A percentile compares a stretch with the other conserved stretches of the same genome.
These are phyloP conservation scores for Sakesphorus luctuosus DNA, from an alignment of 2,113 vertebrate genomes.

Conservation along the genomic window DNA sequence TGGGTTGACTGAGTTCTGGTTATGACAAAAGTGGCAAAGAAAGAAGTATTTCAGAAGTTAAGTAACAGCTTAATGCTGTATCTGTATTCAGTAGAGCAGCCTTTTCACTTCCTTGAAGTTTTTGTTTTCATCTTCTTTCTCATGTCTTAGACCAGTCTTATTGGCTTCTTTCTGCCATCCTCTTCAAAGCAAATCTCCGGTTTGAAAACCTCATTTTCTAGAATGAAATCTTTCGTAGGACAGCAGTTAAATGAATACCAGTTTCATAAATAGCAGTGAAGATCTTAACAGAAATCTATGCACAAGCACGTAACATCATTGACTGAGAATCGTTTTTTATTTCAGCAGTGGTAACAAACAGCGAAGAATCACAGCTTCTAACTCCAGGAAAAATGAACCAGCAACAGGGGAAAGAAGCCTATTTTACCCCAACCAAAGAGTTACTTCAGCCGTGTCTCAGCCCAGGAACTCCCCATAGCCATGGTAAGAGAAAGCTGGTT, in stretches of 20 bases:
- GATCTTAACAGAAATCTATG: background rate
- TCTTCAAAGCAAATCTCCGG: background rate
- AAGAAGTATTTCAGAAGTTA: background rate
- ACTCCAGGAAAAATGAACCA: constrained; percentile 94
- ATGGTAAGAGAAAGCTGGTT: constrained; percentile 79
- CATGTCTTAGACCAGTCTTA: background rate
- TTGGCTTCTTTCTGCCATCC: background rate
- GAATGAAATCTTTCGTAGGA: background rate
- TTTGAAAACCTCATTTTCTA: background rate
- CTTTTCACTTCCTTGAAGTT: background rate
- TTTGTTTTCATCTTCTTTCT: background rate
- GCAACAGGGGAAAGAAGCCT: constrained; percentile 88
- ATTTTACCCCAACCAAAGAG: constrained; percentile 89
- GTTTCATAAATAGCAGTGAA: background rate
- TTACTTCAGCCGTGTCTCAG: constrained; percentile 81
- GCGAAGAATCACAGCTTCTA: constrained; percentile 85
- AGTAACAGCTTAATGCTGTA: background rate
- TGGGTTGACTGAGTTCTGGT: background rate
- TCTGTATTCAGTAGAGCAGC: background rate
- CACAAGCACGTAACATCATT: background rate
- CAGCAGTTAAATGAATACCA: background rate
- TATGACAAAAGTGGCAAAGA: background rate
- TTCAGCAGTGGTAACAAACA: constrained; percentile 82
- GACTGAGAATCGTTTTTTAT: constrained; percentile 42
- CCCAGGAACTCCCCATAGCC: constrained; percentile 84